Base-by-base conservation (phyloP, 2,113 vertebrate species). In the Boulengeromyrus knoepffleri region DNA sequence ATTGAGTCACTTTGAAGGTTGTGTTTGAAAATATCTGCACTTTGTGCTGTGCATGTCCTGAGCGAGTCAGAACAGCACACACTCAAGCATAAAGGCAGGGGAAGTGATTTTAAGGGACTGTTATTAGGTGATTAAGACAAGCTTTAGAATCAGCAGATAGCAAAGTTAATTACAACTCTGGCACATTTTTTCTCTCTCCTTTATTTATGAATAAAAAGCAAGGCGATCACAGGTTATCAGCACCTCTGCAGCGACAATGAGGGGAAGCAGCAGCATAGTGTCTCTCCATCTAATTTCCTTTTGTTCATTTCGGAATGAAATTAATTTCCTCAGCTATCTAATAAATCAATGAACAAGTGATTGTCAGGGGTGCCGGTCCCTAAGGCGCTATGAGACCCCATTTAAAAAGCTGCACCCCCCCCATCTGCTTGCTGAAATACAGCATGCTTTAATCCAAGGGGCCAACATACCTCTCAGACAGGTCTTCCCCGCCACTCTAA, bases 281-380 rank as follows among this genome's bases (percentile, higher is more conserved):
- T 95, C 94, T 95, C 93, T 94, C 93, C 93, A 94, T 95, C 94
- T 96, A 94, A 96, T 96, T 96, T 96, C 95, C 94, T 94, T 95
- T 94, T 91, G 90, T 93, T 94, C 95, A 95, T 96, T 96, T 96
- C 92, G 91, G 93, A 95, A 93, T 93, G 88, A 95, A 96, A 96
- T 96, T 95, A 95, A 96, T 96, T 96, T 96, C 95, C 94, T 95
- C 91, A 90, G 91, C 93, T 95, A 96, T 96, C 95, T 95, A 93
- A 95, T 95, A 94, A 95, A 96, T 96, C 95, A 94, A 93, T 46
- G 95, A 95, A 94, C 94, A 95, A 95, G 94, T 92, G 92, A 96
- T 94, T 94, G 94, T 92, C 94, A 93, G 93, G 95, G 93, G 93
- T 95, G 94, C 92, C 93, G 94, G 95, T 95, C 93, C 91, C 85